Evolutionary conservation across 2,113 vertebrate genomes (phyloP).

Genomic region (Notarius quadriscutis): DNA sequence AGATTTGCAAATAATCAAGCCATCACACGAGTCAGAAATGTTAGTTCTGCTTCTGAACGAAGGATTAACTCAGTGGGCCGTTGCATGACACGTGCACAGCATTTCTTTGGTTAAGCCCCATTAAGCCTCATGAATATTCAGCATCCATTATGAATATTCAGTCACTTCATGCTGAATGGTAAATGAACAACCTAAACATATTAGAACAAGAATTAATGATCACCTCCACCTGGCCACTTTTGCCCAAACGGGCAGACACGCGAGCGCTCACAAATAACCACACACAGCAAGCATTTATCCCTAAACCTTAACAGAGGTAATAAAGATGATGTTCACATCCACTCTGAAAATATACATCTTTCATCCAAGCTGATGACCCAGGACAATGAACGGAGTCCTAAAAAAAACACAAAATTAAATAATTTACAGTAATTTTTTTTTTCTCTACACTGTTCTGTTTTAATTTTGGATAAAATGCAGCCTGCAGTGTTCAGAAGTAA

Average conservation of each 20-base stretch:
- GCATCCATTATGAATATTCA: conserved; percentile 15
- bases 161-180: conserved; percentile 14
- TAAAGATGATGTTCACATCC: not conserved
- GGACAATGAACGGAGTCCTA: not conserved
- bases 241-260: not conserved
- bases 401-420: not conserved
- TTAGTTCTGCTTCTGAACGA: not conserved
- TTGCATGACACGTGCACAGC: conserved; percentile 10
- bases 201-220: conserved; percentile 28
- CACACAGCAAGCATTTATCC: not conserved
- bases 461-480: not conserved
- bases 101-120: conserved; percentile 8
- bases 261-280: not conserved
- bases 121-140: conserved; percentile 35
- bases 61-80: not conserved
- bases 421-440: not conserved
- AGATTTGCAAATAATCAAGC: not conserved
- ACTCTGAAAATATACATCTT: not conserved
- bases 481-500: not conserved
- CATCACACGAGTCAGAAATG: not conserved
- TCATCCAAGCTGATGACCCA: no score
- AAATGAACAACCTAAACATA: conserved; percentile 36
- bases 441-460: not conserved
- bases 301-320: conserved; percentile 19
- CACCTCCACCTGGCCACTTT: conserved; percentile 32